Evolutionary conservation across 1,140 invertebrate species (phyloP), one percentile per base, ranked within the genome.

Genomic region (Pogonognathellus flavescens): DNA sequence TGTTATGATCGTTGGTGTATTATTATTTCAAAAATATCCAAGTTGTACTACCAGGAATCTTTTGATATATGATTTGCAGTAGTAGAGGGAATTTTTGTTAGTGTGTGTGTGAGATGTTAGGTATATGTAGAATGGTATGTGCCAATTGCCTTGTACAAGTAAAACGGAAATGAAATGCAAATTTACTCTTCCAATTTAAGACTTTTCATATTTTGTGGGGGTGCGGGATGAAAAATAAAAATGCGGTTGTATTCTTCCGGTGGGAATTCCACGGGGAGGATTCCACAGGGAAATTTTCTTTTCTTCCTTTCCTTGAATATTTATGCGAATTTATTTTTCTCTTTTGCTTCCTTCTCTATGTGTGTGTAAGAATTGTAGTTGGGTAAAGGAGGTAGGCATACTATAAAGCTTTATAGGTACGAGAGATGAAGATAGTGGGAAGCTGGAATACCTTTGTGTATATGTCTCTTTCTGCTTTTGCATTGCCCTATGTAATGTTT

Each of bases 191-290:
- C 82, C 82, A 83, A 83, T 83, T 83, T 83, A 60, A 66, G 60
- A 60, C 82, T 62, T 83, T 83, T 83, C 82, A 83, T 83, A 83
- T 83, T 83, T 83, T 83, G 82, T 66, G 59, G 59, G 82, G 82
- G 57, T 59, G 50, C 59, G 57, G 82, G 82, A 83, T 83, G 59
- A 83, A 66, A 83, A 62, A 83, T 83, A 83, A 83, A 83, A 83
- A 83, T 83, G 82, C 25, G 82, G 82, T 83, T 83, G 82, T 83
- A 83, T 83, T 83, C 82, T 83, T 83, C 82, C 82, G n/a, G 41
- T 66, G 59, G 59, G 82, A 83, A 83, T 83, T 83, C 82, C 60
- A 22, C 18, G 22, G 60, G 49, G 59, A 66, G 82, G 16, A 62
- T 49, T 83, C 82, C 60, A 60, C 25, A n/a, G 82, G 82, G 82